A percentile compares a stretch with the other conserved stretches of the same genome.
Conservation (phyloP, 2,888 invertebrate genomes). For the Dione vanillae region DNA sequence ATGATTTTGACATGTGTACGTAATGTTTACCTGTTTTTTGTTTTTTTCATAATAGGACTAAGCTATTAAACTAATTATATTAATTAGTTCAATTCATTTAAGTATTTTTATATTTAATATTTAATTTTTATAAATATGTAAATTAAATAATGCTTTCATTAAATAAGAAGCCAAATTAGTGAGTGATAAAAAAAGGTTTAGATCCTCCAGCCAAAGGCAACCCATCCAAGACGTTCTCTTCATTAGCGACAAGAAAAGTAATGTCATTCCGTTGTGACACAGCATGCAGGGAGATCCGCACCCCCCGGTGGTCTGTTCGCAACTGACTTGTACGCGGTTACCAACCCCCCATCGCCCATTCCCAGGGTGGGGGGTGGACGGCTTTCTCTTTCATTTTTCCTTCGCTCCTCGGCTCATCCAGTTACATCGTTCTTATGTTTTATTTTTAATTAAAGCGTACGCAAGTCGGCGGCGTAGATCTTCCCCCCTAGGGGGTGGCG, state of each 20-base stretch:
- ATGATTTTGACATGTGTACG: conserved; percentile 38
- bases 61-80: not conserved
- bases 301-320: conserved; percentile 75
- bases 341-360: conserved; percentile 60
- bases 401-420: conserved; percentile 85
- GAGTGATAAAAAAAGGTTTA: conserved; percentile 34
- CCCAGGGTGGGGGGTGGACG: conserved; percentile 70
- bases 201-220: conserved; percentile 59
- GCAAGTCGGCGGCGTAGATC: conserved; percentile 84
- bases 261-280: conserved; percentile 82
- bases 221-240: conserved; percentile 78
- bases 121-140: not conserved
- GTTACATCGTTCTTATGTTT: conserved; percentile 85
- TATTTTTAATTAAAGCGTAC: conserved; percentile 85
- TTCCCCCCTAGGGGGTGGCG: conserved; percentile 64
- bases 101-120: not conserved
- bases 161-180: conserved; percentile 32
- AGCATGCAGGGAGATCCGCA: conserved; percentile 73
- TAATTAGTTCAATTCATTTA: not conserved
- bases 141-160: conserved; percentile 2
- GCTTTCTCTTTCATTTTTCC: conserved; percentile 85
- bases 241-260: conserved; percentile 84
- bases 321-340: conserved; percentile 77
- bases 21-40: not conserved
- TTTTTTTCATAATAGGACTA: not conserved